These are phyloP conservation scores for Varecia variegata DNA, from an alignment of 2,797 vertebrate species.

Conservation along the genomic window DNA sequence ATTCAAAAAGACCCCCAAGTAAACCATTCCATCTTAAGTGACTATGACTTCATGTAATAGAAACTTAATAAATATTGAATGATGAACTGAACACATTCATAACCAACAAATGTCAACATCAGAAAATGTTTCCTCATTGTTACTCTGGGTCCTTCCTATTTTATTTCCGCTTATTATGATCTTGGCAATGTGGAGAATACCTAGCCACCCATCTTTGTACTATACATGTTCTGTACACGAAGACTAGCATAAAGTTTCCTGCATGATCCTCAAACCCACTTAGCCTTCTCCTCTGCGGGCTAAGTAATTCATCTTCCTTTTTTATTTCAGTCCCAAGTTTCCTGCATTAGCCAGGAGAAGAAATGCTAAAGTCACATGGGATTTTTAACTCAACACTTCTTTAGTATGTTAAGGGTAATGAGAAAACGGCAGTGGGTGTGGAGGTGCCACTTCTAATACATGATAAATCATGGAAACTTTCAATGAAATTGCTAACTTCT, in stretches of 20 bases:
- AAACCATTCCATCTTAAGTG: neutral
- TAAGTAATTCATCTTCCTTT: slow-evolving; percentile 67
- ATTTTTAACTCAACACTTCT: neutral
- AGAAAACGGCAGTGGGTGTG: slow-evolving; percentile 1
- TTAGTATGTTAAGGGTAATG: slow-evolving; percentile 28
- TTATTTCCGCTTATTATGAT: slow-evolving; percentile 57
- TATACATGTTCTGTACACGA: slow-evolving; percentile 39
- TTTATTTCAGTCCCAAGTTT: slow-evolving; percentile 45
- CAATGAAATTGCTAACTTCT: slow-evolving; percentile 6
- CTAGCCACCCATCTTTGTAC: slow-evolving; percentile 55
- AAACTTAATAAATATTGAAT: slow-evolving; percentile 58
- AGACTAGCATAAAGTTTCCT: slow-evolving; percentile 70
- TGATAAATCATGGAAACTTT: slow-evolving; percentile 12
- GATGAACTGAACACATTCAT: slow-evolving; percentile 2
- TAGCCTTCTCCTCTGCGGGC: slow-evolving; percentile 55
- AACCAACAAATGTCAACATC: slow-evolving; percentile 30
- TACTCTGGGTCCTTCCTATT: slow-evolving; percentile 1
- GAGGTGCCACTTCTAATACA: neutral
- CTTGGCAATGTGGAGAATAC: slow-evolving; percentile 26
- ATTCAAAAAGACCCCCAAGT: neutral
- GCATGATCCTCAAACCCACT: slow-evolving; percentile 61
- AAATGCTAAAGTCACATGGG: neutral
- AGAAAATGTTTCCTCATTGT: slow-evolving; percentile 57
- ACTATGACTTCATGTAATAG: neutral
- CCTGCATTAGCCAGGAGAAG: slow-evolving; percentile 32